Conservation (phyloP, 2,888 invertebrate genomes). For the Temnothorax unifasciatus region DNA sequence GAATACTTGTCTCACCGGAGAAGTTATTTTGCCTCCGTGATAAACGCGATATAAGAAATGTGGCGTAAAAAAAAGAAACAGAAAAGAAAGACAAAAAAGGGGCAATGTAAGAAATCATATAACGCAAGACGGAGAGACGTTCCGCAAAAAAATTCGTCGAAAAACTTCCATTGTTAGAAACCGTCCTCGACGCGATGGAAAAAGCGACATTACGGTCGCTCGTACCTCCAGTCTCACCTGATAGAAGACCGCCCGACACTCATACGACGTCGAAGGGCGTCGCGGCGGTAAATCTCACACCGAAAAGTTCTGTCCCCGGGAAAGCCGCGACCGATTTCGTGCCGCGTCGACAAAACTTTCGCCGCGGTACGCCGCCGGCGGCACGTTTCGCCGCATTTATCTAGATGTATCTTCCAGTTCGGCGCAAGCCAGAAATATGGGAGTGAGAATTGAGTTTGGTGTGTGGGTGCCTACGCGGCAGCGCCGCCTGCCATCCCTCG, state of each 20-base stretch:
- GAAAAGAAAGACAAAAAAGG: conserved; percentile 14
- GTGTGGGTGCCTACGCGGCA: conserved; percentile 52
- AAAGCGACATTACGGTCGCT: conserved; percentile 45
- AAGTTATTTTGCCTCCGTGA: conserved; percentile 26
- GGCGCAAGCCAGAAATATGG: conserved; percentile 81
- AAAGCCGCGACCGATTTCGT: conserved; percentile 37
- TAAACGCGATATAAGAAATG: conserved; percentile 29
- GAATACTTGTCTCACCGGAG: background rate
- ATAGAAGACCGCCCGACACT: conserved; percentile 55
- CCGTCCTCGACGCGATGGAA: conserved; percentile 23
- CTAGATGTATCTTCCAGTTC: conserved; percentile 84
- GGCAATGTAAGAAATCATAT: conserved; percentile 35
- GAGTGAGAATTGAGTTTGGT: conserved; percentile 78
- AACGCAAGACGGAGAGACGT: conserved; percentile 15
- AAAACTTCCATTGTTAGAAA: conserved; percentile 34
- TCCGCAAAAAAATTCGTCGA: conserved; percentile 22
- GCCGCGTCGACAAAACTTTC: conserved; percentile 71
- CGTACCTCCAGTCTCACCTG: conserved; percentile 46
- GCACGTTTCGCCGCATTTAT: conserved; percentile 85
- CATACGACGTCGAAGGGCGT: conserved; percentile 61
- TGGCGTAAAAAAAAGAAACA: conserved; percentile 54
- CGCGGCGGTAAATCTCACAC: conserved; percentile 65
- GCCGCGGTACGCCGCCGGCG: conserved; percentile 63
- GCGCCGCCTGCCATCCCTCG: conserved; percentile 24
- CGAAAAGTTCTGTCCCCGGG: conserved; percentile 58